phyloP scores from a whole-genome alignment of 2,888 invertebrate species.

The Zaprionus bogoriensis region DNA sequence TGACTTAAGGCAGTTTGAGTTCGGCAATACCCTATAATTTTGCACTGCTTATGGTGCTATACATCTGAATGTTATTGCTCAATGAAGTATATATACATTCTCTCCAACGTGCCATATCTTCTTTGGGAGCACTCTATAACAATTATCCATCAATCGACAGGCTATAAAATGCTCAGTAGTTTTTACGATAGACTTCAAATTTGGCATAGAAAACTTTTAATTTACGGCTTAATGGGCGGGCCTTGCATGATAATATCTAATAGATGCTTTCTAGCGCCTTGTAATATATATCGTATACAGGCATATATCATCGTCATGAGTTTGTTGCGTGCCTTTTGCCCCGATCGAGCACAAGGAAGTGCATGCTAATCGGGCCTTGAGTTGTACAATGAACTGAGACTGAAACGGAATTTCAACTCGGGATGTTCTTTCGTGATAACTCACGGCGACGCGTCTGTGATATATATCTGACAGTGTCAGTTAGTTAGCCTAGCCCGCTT shows the following conservation, averaged over 20 bases:
- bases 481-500: slow-evolving; percentile 4
- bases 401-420: slow-evolving; percentile 15
- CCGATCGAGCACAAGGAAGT: slow-evolving; percentile 53
- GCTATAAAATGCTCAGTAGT: slow-evolving; percentile 19
- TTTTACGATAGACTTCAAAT: slow-evolving; percentile 29
- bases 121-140: neutral
- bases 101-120: neutral
- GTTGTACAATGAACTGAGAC: slow-evolving; percentile 23
- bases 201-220: slow-evolving; percentile 46
- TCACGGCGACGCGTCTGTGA: neutral
- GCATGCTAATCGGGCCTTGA: slow-evolving; percentile 35
- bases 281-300: neutral
- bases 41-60: neutral
- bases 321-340: slow-evolving; percentile 56
- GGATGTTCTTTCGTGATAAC: slow-evolving; percentile 11
- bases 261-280: slow-evolving; percentile 5
- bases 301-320: slow-evolving; percentile 42
- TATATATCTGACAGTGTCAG: slow-evolving; percentile 16
- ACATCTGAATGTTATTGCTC: neutral
- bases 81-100: too few species aligned
- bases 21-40: neutral
- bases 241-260: slow-evolving; percentile 61
- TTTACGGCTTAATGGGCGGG: slow-evolving; percentile 21
- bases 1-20: neutral
- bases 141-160: slow-evolving; percentile 12